Conservation (phyloP, 2,888 invertebrate species). For the Drosophila tripunctata region DNA sequence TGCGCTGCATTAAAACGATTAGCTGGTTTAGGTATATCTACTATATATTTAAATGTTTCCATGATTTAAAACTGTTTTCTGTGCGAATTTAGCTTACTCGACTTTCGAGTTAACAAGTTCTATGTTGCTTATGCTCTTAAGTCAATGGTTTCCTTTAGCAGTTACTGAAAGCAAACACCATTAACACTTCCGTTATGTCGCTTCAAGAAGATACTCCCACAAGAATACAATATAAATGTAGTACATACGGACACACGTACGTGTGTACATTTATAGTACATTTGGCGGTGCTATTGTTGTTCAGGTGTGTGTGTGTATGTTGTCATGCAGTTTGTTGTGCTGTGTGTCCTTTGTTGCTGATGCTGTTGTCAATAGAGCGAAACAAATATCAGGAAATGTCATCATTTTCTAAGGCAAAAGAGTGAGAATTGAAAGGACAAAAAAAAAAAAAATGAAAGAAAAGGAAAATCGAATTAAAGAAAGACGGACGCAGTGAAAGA, state of each 20-base stretch:
- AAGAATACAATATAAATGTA: background rate
- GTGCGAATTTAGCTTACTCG: too few relatives aligned
- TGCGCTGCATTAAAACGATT: too few relatives aligned
- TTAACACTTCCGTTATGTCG: constrained; percentile 68
- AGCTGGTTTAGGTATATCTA: too few relatives aligned
- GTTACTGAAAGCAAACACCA: constrained; percentile 43
- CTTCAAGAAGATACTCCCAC: constrained; percentile 28
- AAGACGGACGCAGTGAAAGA: constrained; percentile 2
- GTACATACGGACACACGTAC: too few relatives aligned
- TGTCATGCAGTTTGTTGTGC: constrained; percentile 4
- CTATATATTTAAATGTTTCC: too few relatives aligned
- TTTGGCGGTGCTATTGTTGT: constrained; percentile 39
- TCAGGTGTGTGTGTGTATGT: constrained; percentile 27
- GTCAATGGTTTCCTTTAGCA: background rate
- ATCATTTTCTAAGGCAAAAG: constrained; percentile 63
- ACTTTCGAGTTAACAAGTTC: too few relatives aligned
- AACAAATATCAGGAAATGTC: constrained; percentile 82
- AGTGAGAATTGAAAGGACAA: constrained; percentile 35
- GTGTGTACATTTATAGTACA: background rate
- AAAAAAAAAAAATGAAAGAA: constrained; percentile 28
- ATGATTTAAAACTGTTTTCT: too few relatives aligned
- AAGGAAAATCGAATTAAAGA: constrained; percentile 26
- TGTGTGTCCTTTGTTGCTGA: constrained; percentile 40
- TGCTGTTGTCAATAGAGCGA: constrained; percentile 58
- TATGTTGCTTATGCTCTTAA: too few relatives aligned